A percentile compares a stretch with the other conserved stretches of the same genome.
phyloP scores from a whole-genome alignment of 2,797 vertebrate genomes.

The Poeciliopsis turneri region DNA sequence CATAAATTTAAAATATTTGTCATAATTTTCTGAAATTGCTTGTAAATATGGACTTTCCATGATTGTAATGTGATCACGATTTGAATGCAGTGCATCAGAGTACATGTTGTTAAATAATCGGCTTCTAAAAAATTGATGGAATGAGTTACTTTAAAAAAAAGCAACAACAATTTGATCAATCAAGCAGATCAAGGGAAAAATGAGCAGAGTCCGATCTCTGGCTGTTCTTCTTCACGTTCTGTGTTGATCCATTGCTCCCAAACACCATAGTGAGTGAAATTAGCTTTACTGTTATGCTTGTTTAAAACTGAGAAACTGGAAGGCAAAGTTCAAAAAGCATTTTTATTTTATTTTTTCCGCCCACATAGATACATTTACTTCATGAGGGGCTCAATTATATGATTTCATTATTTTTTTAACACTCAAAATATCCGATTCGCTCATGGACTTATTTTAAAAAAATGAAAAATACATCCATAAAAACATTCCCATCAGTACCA shows the following conservation, averaged over 20 bases:
- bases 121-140: not conserved
- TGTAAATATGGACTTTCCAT: too few species aligned
- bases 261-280: not conserved
- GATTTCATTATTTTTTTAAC: not conserved
- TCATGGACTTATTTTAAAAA: not conserved
- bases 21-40: not conserved
- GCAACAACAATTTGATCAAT: not conserved
- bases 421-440: constrained; percentile 22
- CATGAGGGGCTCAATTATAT: constrained; percentile 5
- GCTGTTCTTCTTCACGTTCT: not conserved
- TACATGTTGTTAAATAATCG: not conserved
- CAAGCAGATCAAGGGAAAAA: not conserved
- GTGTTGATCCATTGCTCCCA: not conserved
- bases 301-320: constrained; percentile 20
- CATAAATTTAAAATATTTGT: not conserved
- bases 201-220: not conserved
- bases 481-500: constrained; percentile 9
- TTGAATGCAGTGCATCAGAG: not conserved
- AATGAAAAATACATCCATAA: constrained; percentile 1
- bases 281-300: not conserved
- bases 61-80: too few species aligned
- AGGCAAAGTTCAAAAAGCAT: constrained; percentile 27
- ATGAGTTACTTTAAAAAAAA: not conserved
- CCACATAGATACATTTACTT: constrained; percentile 43
- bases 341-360: constrained; percentile 4